phyloP scores from a whole-genome alignment of 1,140 invertebrate species.

The Platyura marginata region DNA sequence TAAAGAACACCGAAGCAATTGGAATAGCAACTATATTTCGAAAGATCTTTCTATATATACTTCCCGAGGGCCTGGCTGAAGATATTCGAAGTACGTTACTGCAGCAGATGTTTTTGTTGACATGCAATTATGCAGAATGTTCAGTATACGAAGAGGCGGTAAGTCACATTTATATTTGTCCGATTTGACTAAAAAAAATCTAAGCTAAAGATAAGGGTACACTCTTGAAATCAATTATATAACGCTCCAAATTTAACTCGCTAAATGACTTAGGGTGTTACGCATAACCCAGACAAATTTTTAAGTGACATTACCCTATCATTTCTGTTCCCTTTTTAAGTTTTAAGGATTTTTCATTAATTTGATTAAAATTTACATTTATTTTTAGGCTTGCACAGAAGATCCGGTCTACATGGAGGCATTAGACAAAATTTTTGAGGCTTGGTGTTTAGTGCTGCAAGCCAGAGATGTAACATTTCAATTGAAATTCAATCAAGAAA shows the following conservation, averaged over 20 bases:
- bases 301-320: too few species aligned
- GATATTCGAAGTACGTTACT: conserved; percentile 16
- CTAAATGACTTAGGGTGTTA: too few species aligned
- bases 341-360: too few species aligned
- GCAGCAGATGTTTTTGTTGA: conserved; percentile 41
- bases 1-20: conserved; percentile 35
- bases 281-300: too few species aligned
- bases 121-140: conserved; percentile 43
- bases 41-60: conserved; percentile 32
- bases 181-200: too few species aligned
- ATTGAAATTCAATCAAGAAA: not conserved
- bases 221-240: too few species aligned
- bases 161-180: too few species aligned
- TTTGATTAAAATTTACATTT: not conserved
- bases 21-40: conserved; percentile 35
- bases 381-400: conserved; percentile 25
- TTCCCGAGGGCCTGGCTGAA: conserved; percentile 17
- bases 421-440: conserved; percentile 47
- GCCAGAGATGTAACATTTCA: conserved; percentile 20
- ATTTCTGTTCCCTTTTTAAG: too few species aligned
- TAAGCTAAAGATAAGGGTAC: too few species aligned
- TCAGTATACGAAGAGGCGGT: conserved; percentile 41
- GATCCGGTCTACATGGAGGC: conserved; percentile 50
- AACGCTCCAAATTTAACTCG: too few species aligned
- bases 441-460: conserved; percentile 39